Evolutionary conservation across 1,140 invertebrate species (phyloP).

Genomic region (Sitophilus oryzae): DNA sequence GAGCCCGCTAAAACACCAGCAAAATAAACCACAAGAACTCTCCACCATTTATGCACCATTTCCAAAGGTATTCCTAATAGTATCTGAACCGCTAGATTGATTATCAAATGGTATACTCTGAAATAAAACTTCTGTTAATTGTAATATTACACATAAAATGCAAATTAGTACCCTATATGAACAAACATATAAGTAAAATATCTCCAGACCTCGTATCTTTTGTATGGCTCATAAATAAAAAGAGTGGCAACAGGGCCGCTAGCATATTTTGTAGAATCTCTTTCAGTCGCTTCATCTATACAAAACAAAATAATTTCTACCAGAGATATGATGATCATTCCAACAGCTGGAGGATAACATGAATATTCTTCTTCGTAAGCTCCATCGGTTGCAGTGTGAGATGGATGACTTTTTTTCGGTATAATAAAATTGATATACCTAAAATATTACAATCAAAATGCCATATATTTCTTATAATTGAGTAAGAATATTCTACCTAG

Average conservation of each 20-base stretch:
- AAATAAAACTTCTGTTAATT: conserved; percentile 9
- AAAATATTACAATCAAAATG: conserved; percentile 3
- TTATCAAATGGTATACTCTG: conserved; percentile 77
- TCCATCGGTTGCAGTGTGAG: conserved; percentile 29
- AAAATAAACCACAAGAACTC: conserved; percentile 73
- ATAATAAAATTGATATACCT: conserved; percentile 30
- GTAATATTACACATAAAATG: background rate
- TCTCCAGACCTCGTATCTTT: conserved; percentile 84
- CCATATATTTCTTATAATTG: background rate
- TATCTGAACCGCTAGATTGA: conserved; percentile 88
- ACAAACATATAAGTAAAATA: conserved; percentile 96
- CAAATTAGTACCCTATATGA: conserved; percentile 75
- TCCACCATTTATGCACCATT: conserved; percentile 93
- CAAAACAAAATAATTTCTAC: conserved; percentile 66
- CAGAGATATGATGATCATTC: conserved; percentile 73
- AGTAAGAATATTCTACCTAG: conserved; percentile 15
- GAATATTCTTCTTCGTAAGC: conserved; percentile 81
- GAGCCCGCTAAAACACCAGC: conserved; percentile 83
- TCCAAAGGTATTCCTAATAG: conserved; percentile 89
- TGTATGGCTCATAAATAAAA: conserved; percentile 87
- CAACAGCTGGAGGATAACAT: conserved; percentile 78
- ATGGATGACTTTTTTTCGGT: conserved; percentile 35
- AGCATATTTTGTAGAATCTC: conserved; percentile 43
- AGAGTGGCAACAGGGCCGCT: conserved; percentile 66
- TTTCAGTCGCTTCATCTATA: conserved; percentile 51